Conservation (phyloP, 2,888 invertebrate genomes). For the Ophioninae sp. region DNA sequence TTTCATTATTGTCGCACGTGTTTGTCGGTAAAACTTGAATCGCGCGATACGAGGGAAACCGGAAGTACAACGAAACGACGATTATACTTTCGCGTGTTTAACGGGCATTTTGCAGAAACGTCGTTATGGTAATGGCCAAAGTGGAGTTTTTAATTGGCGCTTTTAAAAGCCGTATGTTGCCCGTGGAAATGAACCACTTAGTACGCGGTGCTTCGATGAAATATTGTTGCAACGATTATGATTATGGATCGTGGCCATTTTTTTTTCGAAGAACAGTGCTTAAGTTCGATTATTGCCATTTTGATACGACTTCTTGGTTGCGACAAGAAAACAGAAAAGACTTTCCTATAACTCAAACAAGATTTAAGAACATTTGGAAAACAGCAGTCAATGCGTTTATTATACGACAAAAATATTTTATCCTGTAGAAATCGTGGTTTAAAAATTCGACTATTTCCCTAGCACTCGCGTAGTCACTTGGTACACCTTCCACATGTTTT, state of each 20-base stretch:
- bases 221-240: not conserved
- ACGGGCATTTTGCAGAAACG: slow-evolving; percentile 10
- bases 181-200: not conserved
- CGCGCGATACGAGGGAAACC: not conserved
- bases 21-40: slow-evolving; percentile 5
- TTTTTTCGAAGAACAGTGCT: not conserved
- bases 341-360: no score
- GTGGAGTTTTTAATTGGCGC: not conserved
- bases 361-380: no score
- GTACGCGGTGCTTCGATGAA: not conserved
- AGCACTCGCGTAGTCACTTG: no score
- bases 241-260: not conserved
- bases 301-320: no score
- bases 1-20: slow-evolving; percentile 29
- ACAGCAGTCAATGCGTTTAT: no score
- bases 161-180: not conserved
- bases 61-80: not conserved
- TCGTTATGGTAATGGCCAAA: not conserved
- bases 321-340: no score
- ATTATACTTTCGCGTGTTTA: not conserved
- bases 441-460: no score
- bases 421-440: no score
- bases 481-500: no score
- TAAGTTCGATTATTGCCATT: no score
- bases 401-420: no score